Base-by-base conservation (phyloP, 2,113 vertebrate species). In the Rhizomys pruinosus region DNA sequence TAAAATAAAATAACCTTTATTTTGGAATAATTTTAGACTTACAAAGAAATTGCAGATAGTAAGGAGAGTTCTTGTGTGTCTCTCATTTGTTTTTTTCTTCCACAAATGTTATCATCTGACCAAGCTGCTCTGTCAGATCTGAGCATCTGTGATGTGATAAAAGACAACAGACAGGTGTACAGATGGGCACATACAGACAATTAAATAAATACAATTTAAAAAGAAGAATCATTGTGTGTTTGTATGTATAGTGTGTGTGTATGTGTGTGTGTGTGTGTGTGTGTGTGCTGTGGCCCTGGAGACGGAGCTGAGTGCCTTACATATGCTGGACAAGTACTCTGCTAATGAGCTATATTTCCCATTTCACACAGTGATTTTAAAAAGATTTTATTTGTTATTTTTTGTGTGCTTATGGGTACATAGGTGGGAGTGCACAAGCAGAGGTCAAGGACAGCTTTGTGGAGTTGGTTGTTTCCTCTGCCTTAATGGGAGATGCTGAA, bases 11-110 rank as follows among this genome's bases (percentile, higher is more conserved):
- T n/a, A n/a, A n/a, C n/a, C 32, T 92, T 77, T 34, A 69, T 81
- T 94, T 95, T 86, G 42, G 39, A 78, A 68, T 72, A 63, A 88
- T 69, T 82, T 90, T 81, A 90, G 74, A 94, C 88, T 94, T 85
- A 86, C 34, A 92, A 29, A 82, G 89, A 91, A 92, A 63, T 52
- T 85, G 29, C 17, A 90, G 79, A 73, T 17, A 93, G 63, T 87
- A 52, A 10, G 64, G 72, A 78, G 32, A 47, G 8, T 63, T 88
- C 22, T 25, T 74, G 13, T 42, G 13, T 59, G 25, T 81, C 17
- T 92, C 39, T 74, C 80, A 77, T 29, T 93, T 34, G 29, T 55
- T 77, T 82, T 92, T 11, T 34, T 7, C 55, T 93, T 87, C 77
- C 20, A 34, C 63, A 52, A 63, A 78, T 47, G 61, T 76, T 74